Conservation (phyloP, 2,113 vertebrate genomes). For the Chaetorhynchus papuensis region DNA sequence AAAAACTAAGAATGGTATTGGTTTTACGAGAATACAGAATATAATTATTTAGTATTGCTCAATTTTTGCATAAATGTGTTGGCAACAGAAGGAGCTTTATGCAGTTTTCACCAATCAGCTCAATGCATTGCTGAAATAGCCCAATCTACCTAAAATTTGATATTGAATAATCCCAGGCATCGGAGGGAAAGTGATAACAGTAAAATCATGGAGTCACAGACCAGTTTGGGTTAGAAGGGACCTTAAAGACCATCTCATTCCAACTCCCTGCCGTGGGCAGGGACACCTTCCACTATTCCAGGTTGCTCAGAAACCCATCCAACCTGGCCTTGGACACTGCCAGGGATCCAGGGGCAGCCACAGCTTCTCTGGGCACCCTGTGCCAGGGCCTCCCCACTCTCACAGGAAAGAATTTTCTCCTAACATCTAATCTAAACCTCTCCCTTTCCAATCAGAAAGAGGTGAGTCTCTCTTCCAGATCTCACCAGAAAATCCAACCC, state of each 20-base stretch:
- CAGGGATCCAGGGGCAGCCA: not conserved
- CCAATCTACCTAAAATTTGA: not conserved
- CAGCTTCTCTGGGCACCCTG: not conserved
- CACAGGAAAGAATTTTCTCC: not conserved
- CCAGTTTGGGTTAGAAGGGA: not conserved
- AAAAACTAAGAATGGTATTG: not conserved
- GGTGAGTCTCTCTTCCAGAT: not conserved
- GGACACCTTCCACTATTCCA: accelerated
- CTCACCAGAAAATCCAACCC: not conserved
- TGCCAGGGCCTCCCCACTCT: accelerated
- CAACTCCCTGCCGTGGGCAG: not conserved
- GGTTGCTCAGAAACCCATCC: accelerated
- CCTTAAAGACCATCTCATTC: accelerated
- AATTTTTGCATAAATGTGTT: not conserved
- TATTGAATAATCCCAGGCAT: not conserved
- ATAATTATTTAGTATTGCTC: not conserved
- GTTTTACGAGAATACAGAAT: not conserved
- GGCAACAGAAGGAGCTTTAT: not conserved
- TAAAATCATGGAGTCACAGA: not conserved
- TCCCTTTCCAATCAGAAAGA: not conserved
- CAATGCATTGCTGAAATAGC: not conserved
- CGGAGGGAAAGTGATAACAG: not conserved
- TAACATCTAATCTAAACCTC: not conserved
- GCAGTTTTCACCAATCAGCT: not conserved
- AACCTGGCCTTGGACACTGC: accelerated